Base-by-base conservation (phyloP, 2,888 invertebrate genomes). In the Dryomyza anilis region DNA sequence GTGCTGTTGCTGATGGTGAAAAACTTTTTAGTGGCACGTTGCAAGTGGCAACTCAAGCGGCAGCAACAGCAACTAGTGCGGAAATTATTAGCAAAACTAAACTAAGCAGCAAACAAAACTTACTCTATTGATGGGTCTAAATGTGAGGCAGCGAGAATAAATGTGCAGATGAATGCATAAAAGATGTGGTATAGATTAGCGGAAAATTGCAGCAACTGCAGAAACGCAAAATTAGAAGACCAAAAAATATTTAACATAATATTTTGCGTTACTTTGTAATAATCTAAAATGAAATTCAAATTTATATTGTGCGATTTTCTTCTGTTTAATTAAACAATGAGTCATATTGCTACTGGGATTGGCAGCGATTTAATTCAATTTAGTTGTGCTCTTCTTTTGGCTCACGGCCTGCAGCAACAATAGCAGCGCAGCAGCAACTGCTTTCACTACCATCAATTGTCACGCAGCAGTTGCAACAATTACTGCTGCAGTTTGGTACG, bases 401-500 rank as follows among this genome's bases (percentile, higher is more conserved):
- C 25, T 12, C 23, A 23, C 48, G 27, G 10, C 45, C 25, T 3
- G 10, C 25, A 25, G 50, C n/a, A 50, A 25, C 25, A n/a, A n/a
- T n/a, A n/a, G n/a, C 27, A n/a, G 7, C 23, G 16, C 45, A 19
- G 16, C 36, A 48, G 57, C 57, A 56, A 43, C 29, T 46, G 48
- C 48, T 59, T 36, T 23, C 30, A 30, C 59, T 33, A 33, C 7
- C 36, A 48, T 33, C 59, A 36, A 48, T 33, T 59, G 59, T 59
- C 59, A 59, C 63, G 53, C 39, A 55, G 55, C 30, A 50, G 50
- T 39, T 64, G 68, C 68, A 66, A 66, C 66, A 66, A 68, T 66
- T 64, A 66, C 68, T 64, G 64, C 56, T 64, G 64, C 66, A 62
- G 62, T 66, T 63, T 58, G n/a, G 64, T 64, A 66, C 68, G 68